These are phyloP conservation scores for Pachydiplax longipennis DNA, from an alignment of 2,888 invertebrate genomes.

Conservation along the genomic window DNA sequence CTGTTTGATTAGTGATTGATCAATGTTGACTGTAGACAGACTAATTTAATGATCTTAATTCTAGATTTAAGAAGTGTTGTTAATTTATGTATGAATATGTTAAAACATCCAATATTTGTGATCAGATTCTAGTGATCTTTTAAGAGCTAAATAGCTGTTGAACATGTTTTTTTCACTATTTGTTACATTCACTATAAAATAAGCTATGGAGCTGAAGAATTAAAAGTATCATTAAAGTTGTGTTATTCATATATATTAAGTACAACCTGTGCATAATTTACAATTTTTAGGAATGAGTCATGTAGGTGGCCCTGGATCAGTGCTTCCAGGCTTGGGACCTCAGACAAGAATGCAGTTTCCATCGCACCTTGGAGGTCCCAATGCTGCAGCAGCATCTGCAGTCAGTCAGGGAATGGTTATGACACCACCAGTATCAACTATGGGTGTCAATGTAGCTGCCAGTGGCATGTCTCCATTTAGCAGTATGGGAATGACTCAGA, in stretches of 20 bases:
- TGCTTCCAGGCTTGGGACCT: constrained; percentile 4
- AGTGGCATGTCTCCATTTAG: constrained; percentile 43
- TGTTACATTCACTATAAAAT: no score
- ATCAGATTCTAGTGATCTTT: not conserved
- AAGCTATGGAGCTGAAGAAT: no score
- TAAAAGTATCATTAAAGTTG: no score
- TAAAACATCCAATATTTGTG: no score
- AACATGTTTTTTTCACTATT: not conserved
- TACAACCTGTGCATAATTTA: not conserved
- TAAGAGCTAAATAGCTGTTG: no score
- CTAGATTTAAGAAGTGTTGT: no score
- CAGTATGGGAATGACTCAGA: constrained; percentile 47
- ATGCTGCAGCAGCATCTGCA: not conserved
- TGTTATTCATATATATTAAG: no score
- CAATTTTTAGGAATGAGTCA: constrained; percentile 49
- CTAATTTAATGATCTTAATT: no score
- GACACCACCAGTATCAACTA: constrained; percentile 3
- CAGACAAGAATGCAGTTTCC: constrained; percentile 34
- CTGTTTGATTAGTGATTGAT: no score
- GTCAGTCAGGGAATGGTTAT: constrained; percentile 27
- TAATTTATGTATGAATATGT: no score
- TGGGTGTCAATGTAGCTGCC: constrained; percentile 18
- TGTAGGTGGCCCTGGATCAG: constrained; percentile 51
- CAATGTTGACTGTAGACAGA: no score
- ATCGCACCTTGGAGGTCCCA: constrained; percentile 19